Percentiles rank a stretch among this genome's conserved stretches.
phyloP scores from a whole-genome alignment of 2,113 vertebrate species.

The Zosterops pallidus region DNA sequence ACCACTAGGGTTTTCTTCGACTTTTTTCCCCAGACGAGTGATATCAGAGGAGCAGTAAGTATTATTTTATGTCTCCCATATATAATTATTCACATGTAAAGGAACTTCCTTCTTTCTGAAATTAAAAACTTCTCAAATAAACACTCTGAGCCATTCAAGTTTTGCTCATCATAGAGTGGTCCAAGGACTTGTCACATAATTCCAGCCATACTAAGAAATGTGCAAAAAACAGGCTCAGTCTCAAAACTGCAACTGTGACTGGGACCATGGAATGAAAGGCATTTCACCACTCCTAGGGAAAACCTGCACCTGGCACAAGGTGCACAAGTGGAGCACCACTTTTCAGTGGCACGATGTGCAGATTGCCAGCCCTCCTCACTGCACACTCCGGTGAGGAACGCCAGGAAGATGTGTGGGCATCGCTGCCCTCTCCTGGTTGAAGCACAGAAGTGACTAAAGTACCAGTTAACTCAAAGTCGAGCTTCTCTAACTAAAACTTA shows the following conservation, averaged over 20 bases:
- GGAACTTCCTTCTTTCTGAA: background rate
- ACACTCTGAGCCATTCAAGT: background rate
- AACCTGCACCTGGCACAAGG: background rate
- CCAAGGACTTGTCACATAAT: background rate
- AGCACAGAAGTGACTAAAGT: background rate
- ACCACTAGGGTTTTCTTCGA: background rate
- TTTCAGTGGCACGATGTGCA: fast-evolving
- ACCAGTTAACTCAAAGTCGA: background rate
- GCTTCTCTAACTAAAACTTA: background rate
- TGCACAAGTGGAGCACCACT: background rate
- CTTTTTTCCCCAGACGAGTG: background rate
- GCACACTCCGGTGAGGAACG: fast-evolving
- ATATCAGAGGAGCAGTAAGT: background rate
- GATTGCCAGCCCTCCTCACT: fast-evolving
- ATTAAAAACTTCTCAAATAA: background rate
- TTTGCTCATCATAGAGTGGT: background rate
- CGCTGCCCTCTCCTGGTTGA: slow-evolving; percentile 18
- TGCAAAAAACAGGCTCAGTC: fast-evolving
- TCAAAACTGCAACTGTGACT: background rate
- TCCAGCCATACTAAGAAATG: background rate
- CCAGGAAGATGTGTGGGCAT: background rate
- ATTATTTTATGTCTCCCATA: background rate
- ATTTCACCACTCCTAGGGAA: background rate
- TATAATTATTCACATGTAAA: background rate
- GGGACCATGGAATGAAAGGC: background rate